Evolutionary conservation across 2,888 invertebrate genomes (phyloP).

Genomic region (Tuberolachnus salignus): DNA sequence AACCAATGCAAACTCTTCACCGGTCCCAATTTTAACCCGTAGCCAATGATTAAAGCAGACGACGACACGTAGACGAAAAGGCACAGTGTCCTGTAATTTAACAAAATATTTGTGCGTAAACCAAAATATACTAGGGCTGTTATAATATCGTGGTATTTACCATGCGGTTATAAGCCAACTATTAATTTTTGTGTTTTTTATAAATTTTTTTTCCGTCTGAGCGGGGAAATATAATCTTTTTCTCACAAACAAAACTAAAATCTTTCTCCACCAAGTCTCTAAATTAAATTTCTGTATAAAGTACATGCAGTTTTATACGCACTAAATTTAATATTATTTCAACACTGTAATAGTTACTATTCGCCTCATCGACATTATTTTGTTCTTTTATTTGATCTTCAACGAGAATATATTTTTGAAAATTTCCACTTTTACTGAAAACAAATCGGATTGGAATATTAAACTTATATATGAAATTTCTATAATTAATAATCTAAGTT

Average conservation of each 20-base stretch:
- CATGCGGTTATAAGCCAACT: slow-evolving; percentile 31
- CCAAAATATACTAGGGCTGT: not conserved
- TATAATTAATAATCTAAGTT: too few relatives aligned
- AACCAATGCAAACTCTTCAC: slow-evolving; percentile 36
- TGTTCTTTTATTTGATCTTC: too few relatives aligned
- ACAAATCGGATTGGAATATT: too few relatives aligned
- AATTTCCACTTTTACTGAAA: too few relatives aligned
- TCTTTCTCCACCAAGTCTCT: slow-evolving; percentile 7
- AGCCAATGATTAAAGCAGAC: not conserved
- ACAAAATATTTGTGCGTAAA: not conserved
- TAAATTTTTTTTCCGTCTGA: not conserved
- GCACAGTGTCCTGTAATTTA: slow-evolving; percentile 6
- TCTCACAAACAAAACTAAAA: not conserved
- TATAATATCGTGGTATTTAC: not conserved
- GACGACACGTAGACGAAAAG: not conserved
- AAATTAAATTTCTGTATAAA: too few relatives aligned
- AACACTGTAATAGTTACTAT: too few relatives aligned
- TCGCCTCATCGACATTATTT: too few relatives aligned
- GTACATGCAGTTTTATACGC: too few relatives aligned
- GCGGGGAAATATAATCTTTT: not conserved
- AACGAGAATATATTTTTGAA: too few relatives aligned
- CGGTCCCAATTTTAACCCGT: slow-evolving; percentile 28
- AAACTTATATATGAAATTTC: too few relatives aligned
- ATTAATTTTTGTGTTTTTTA: not conserved
- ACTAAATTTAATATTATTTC: too few relatives aligned